phyloP scores from a whole-genome alignment of 2,113 vertebrate genomes.

The Seriola rivoliana region DNA sequence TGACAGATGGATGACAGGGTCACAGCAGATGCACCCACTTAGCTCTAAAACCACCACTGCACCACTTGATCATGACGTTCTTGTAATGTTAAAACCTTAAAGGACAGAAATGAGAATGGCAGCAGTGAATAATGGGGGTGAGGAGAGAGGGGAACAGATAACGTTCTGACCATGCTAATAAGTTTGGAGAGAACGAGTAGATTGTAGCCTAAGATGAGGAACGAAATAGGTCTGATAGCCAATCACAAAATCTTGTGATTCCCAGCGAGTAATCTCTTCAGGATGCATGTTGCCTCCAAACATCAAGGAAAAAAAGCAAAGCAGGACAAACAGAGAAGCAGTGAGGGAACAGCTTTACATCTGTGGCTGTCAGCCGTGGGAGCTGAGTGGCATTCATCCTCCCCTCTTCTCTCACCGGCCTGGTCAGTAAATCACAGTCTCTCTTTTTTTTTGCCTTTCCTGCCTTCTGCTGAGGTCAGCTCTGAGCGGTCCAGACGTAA shows the following conservation, averaged over 20 bases:
- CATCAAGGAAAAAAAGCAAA: background rate
- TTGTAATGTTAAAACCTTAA: conserved; percentile 53
- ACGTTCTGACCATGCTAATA: conserved; percentile 54
- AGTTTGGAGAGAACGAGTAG: conserved; percentile 49
- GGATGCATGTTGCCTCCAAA: conserved; percentile 10
- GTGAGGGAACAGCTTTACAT: conserved; percentile 39
- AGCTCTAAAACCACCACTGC: conserved; percentile 52
- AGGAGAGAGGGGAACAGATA: conserved; percentile 37
- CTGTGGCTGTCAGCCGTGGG: conserved; percentile 43
- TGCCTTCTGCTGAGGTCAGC: conserved; percentile 78
- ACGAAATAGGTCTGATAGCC: conserved; percentile 48
- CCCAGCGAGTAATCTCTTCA: conserved; percentile 49
- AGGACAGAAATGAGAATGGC: conserved; percentile 36
- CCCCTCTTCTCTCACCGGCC: conserved; percentile 32
- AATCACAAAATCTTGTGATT: conserved; percentile 62
- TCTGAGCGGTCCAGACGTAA: conserved; percentile 53
- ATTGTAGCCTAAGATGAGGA: conserved; percentile 49
- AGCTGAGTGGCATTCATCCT: conserved; percentile 65
- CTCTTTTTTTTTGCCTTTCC: conserved; percentile 36
- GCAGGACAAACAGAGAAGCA: background rate
- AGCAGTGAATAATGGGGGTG: conserved; percentile 46
- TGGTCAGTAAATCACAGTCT: conserved; percentile 66
- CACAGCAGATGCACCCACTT: conserved; percentile 62
- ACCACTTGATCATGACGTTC: conserved; percentile 57
- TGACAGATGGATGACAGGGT: conserved; percentile 55